These are phyloP conservation scores for Aurelia sp. DNA, from an alignment of 30 jellyfish, hydroid and myxozoan genomes.

Conservation along the genomic window DNA sequence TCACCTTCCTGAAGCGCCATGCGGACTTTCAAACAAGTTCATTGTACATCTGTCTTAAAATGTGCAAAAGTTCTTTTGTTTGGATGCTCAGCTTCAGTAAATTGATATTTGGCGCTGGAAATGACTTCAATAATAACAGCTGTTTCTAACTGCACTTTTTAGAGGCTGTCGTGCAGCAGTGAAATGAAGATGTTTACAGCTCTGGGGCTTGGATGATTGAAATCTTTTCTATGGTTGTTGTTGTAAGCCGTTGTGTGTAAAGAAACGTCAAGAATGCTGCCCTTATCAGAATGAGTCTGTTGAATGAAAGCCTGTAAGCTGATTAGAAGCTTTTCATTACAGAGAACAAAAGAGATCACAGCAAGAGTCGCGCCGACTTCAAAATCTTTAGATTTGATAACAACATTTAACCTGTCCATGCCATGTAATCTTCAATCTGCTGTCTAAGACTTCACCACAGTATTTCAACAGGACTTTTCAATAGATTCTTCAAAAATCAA, in stretches of 20 bases:
- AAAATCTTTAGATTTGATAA: constrained; percentile 52
- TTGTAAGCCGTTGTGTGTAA: constrained; percentile 33
- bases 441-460: constrained; percentile 67
- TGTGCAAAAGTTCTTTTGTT: background rate
- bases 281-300: constrained; percentile 58
- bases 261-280: constrained; percentile 66
- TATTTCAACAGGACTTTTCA: constrained; percentile 46
- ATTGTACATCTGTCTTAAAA: background rate
- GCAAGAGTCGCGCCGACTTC: constrained; percentile 82
- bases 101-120: constrained; percentile 52
- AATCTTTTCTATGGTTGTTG: constrained; percentile 53
- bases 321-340: constrained; percentile 59
- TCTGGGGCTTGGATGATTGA: constrained; percentile 40
- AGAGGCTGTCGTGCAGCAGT: constrained; percentile 34
- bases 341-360: constrained; percentile 37
- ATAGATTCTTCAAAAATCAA: constrained; percentile 14
- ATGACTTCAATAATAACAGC: constrained; percentile 42
- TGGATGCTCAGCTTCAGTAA: constrained; percentile 8
- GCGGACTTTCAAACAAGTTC: no score
- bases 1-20: no score
- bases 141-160: constrained; percentile 55
- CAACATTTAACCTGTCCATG: constrained; percentile 67
- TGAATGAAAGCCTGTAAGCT: constrained; percentile 58
- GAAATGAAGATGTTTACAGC: constrained; percentile 25
- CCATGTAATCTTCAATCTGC: constrained; percentile 69